phyloP scores from a whole-genome alignment of 2,113 vertebrate species.

The Megaceryle torquata region DNA sequence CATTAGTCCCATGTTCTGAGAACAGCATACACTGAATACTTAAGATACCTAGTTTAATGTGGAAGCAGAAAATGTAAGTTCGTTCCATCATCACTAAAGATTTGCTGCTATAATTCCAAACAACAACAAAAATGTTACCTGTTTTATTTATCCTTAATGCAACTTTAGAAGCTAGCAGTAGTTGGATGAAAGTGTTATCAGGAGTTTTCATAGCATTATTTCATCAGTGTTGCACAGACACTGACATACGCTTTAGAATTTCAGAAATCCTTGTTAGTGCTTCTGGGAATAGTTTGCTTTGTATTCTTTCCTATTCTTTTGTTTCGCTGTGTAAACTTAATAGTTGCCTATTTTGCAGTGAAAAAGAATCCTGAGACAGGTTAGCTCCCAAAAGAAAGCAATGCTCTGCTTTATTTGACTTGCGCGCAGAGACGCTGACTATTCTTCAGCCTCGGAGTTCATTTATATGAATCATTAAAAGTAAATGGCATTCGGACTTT shows the following conservation, averaged over 20 bases:
- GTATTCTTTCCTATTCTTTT: background rate
- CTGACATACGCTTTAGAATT: background rate
- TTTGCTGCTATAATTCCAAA: background rate
- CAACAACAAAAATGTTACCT: background rate
- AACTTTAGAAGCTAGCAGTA: background rate
- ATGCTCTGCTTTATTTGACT: background rate
- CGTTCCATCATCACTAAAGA: background rate
- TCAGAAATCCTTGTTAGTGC: background rate
- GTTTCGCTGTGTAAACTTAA: background rate
- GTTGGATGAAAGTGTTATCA: background rate
- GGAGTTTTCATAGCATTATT: background rate
- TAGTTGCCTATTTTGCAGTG: background rate
- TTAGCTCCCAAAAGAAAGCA: background rate
- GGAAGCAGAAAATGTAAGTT: background rate
- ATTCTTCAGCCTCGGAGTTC: background rate
- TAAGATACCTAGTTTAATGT: background rate
- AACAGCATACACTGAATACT: background rate
- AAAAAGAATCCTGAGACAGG: background rate
- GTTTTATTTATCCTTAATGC: background rate
- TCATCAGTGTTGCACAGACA: background rate
- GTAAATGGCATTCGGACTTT: background rate
- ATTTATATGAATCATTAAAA: background rate
- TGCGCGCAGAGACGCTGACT: background rate
- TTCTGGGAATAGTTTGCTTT: background rate
- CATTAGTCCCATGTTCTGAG: background rate